Base-by-base conservation (phyloP, 2,888 invertebrate genomes). In the Tetheella fluctuosa region DNA sequence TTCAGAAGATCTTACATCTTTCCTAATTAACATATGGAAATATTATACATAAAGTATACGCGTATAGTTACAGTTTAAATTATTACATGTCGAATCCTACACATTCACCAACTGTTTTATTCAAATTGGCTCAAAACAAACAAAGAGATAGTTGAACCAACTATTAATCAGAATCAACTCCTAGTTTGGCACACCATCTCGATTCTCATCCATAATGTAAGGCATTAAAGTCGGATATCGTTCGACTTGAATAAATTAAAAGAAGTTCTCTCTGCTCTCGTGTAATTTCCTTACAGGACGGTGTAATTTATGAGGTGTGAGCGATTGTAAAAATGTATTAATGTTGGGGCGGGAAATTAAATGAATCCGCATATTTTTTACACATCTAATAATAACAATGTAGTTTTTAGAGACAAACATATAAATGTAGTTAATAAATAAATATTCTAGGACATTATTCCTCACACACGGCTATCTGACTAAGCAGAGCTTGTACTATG, bases 101-200 rank as follows among this genome's bases (percentile, higher is more conserved):
- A n/a, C n/a, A 20, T 30, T 37, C 34, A 15, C 23, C 55, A n/a
- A 34, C 55, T 71, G 74, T 81, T 85, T 80, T 79, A 83, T 84
- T 84, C 77, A 83, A 84, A 86, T 83, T 80, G 80, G 71, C 77
- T 78, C 73, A 80, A 85, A 81, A 81, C 83, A 84, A 85, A 86
- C 81, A 78, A 73, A 72, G 76, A 80, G 76, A 82, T 81, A 85
- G 85, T 84, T 81, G 72, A 78, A 73, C 77, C 71, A 80, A 81
- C 81, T 85, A 80, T 82, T 83, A 85, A 85, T 86, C 84, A 81
- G 76, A 77, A 77, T 79, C 69, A 76, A 77, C 70, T 73, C 67
- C 57, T 62, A 57, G 64, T 71, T 54, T 56, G 23, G 57, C 58
- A 56, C 54, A 53, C 52, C 57, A 12, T 53, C 34, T 42, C 70